A percentile compares a stretch with the other conserved stretches of the same genome.
phyloP scores from a whole-genome alignment of 1,140 invertebrate genomes.

The Achatina immaculata region DNA sequence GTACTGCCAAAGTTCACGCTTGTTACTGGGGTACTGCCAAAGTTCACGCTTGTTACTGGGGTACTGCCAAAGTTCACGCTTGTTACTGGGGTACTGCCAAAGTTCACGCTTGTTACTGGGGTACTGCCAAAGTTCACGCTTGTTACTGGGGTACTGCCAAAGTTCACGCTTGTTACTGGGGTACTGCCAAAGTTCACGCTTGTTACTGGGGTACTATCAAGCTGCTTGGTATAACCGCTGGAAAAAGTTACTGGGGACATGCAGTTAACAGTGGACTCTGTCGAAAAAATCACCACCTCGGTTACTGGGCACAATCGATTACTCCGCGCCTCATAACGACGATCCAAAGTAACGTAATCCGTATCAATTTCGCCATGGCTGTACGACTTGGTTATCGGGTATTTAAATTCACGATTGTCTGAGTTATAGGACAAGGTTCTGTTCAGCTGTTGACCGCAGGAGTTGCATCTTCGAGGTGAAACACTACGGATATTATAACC shows the following conservation, averaged over 20 bases:
- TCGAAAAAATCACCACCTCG: not conserved
- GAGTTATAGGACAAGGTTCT: slow-evolving; percentile 21
- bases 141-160: too few relatives aligned
- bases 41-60: too few relatives aligned
- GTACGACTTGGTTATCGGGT: not conserved
- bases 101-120: too few relatives aligned
- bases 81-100: too few relatives aligned
- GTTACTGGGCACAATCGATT: not conserved
- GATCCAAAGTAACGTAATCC: slow-evolving; percentile 25
- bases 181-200: too few relatives aligned
- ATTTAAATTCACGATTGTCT: not conserved
- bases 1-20: too few relatives aligned
- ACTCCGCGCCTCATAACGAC: not conserved
- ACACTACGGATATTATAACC: not conserved
- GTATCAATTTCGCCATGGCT: slow-evolving; percentile 32
- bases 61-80: too few relatives aligned
- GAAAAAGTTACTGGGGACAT: not conserved
- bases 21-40: too few relatives aligned
- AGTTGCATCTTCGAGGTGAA: not conserved
- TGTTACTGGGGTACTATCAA: too few relatives aligned
- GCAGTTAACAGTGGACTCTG: not conserved
- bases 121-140: too few relatives aligned
- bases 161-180: too few relatives aligned
- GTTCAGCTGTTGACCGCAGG: not conserved
- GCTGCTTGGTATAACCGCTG: too few relatives aligned